Evolutionary conservation across 2,113 vertebrate genomes (phyloP).

Genomic region (Bucco capensis): DNA sequence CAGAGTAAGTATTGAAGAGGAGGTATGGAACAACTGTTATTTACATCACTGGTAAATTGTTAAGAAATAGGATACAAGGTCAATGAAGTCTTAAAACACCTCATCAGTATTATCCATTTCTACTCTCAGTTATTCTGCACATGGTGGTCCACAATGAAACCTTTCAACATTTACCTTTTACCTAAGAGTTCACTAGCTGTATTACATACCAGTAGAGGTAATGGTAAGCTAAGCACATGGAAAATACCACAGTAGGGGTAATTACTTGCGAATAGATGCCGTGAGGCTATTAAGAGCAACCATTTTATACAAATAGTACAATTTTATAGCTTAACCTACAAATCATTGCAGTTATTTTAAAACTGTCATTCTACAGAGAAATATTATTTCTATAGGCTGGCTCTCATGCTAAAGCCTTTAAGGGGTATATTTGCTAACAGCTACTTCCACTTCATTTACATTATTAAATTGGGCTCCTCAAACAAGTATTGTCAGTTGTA

Average conservation of each 20-base stretch:
- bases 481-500: constrained; percentile 30
- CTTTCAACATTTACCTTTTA: constrained; percentile 8
- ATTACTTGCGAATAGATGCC: constrained; percentile 29
- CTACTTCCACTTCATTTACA: constrained; percentile 33
- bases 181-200: background rate
- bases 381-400: constrained; percentile 20
- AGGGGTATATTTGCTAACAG: constrained; percentile 27
- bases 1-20: background rate
- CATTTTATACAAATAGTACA: background rate
- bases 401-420: constrained; percentile 32
- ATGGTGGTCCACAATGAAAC: background rate
- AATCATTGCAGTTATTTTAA: constrained; percentile 22
- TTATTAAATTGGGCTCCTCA: constrained; percentile 56
- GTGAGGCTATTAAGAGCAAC: background rate
- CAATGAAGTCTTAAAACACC: background rate
- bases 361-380: constrained; percentile 14
- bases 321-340: constrained; percentile 15
- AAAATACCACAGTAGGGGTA: background rate
- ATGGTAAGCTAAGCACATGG: background rate
- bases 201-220: background rate
- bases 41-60: background rate
- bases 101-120: constrained; percentile 16
- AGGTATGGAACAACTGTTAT: background rate
- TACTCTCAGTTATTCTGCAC: constrained; percentile 5
- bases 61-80: background rate